Conservation (phyloP, 1,140 invertebrate species). For the Rhynchophorus ferrugineus region DNA sequence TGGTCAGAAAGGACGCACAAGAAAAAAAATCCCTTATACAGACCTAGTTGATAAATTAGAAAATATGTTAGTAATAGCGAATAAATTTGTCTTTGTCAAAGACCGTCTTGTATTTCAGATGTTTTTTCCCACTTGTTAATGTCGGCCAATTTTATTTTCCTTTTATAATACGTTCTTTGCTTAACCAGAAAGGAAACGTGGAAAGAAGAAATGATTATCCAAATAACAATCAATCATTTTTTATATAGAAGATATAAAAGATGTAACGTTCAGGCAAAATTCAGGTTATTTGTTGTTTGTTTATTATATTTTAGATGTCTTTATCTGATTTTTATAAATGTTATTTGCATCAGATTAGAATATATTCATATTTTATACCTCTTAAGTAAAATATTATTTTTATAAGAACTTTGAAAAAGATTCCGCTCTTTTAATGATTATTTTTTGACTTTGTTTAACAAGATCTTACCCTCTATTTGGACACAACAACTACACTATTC, state of each 20-base stretch:
- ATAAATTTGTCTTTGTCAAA: conserved; percentile 23
- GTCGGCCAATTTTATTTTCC: conserved; percentile 23
- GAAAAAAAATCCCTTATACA: conserved; percentile 9
- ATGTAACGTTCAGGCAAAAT: too few relatives aligned
- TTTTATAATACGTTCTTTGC: conserved; percentile 22
- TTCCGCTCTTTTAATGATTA: too few relatives aligned
- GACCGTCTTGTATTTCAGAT: conserved; percentile 18
- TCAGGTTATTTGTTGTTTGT: too few relatives aligned
- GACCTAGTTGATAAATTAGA: conserved; percentile 19
- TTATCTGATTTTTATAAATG: too few relatives aligned
- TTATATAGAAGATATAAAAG: conserved; percentile 8
- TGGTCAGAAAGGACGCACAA: background rate
- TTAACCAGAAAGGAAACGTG: conserved; percentile 16
- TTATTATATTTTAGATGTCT: too few relatives aligned
- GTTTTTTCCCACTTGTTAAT: conserved; percentile 23
- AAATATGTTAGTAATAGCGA: conserved; percentile 20
- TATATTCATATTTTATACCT: too few relatives aligned
- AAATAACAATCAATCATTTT: conserved; percentile 19
- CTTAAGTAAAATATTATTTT: too few relatives aligned
- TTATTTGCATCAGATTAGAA: too few relatives aligned
- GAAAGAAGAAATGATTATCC: conserved; percentile 21
- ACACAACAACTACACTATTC: too few relatives aligned
- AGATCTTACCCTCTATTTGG: too few relatives aligned
- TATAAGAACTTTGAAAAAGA: too few relatives aligned
- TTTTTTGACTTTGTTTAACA: too few relatives aligned